A percentile compares a stretch with the other conserved stretches of the same genome.
Evolutionary conservation across 2,113 vertebrate genomes (phyloP).

Genomic region (Tragelaphus imberbis): DNA sequence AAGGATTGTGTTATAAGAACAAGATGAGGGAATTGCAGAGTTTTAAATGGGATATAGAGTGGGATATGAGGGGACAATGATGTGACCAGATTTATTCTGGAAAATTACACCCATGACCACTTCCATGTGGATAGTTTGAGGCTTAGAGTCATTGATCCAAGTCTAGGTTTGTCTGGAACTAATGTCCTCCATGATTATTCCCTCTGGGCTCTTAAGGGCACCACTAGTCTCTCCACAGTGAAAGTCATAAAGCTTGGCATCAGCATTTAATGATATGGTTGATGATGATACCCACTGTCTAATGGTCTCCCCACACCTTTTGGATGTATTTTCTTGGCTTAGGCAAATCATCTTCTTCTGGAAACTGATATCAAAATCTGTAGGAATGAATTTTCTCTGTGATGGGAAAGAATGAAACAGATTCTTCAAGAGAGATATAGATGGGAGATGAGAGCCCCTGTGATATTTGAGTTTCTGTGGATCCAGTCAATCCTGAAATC

Average conservation of each 20-base stretch:
- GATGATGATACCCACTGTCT: neutral
- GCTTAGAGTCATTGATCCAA: neutral
- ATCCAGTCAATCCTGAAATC: neutral
- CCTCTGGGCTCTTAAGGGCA: neutral
- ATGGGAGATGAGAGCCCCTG: neutral
- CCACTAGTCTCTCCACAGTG: neutral
- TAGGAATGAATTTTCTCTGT: neutral
- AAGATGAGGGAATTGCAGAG: neutral
- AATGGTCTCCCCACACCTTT: neutral
- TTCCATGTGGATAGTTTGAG: too few species aligned
- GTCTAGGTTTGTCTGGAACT: neutral
- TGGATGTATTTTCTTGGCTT: neutral
- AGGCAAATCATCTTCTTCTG: neutral
- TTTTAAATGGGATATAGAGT: neutral
- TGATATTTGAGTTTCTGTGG: neutral
- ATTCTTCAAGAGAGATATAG: neutral
- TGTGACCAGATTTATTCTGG: neutral
- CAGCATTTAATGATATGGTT: neutral
- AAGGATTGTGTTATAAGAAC: neutral
- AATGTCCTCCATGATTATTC: neutral
- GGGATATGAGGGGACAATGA: neutral
- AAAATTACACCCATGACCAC: neutral
- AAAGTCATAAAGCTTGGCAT: neutral
- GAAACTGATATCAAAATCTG: neutral
- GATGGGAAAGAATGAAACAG: neutral